phyloP scores from a whole-genome alignment of 2,888 invertebrate genomes.

The Leistus spinibarbis region DNA sequence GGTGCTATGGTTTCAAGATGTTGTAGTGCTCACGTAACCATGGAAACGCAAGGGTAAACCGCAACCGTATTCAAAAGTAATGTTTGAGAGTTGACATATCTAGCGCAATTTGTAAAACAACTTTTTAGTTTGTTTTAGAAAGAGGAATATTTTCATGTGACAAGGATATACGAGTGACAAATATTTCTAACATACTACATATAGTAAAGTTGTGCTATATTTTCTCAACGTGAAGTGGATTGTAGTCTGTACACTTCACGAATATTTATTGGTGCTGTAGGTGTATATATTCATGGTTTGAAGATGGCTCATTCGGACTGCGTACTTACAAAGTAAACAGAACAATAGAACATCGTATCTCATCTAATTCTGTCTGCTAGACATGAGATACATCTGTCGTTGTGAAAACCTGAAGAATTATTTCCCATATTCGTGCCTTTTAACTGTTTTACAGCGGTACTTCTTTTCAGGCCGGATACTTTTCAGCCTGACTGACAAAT shows the following conservation, averaged over 20 bases:
- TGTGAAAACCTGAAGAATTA: conserved; percentile 30
- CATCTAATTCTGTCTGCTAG: conserved; percentile 34
- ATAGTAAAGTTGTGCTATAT: neutral
- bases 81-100: neutral
- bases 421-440: conserved; percentile 22
- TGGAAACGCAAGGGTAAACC: no score
- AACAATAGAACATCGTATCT: conserved; percentile 32
- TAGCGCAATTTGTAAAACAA: neutral
- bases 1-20: no score
- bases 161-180: neutral
- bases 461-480: neutral
- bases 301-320: conserved; percentile 17
- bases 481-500: conserved; percentile 25
- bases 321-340: conserved; percentile 10
- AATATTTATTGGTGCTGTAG: conserved; percentile 34
- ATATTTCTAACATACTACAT: neutral
- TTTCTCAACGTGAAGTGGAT: conserved; percentile 2
- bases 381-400: conserved; percentile 35
- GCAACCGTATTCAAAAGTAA: no score
- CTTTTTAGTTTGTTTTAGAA: neutral
- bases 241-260: conserved; percentile 4
- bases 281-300: conserved; percentile 15
- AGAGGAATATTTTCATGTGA: neutral
- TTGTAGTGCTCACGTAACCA: no score
- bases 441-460: conserved; percentile 22